Base-by-base conservation (phyloP, 2,113 vertebrate genomes). In the Manacus vitellinus region DNA sequence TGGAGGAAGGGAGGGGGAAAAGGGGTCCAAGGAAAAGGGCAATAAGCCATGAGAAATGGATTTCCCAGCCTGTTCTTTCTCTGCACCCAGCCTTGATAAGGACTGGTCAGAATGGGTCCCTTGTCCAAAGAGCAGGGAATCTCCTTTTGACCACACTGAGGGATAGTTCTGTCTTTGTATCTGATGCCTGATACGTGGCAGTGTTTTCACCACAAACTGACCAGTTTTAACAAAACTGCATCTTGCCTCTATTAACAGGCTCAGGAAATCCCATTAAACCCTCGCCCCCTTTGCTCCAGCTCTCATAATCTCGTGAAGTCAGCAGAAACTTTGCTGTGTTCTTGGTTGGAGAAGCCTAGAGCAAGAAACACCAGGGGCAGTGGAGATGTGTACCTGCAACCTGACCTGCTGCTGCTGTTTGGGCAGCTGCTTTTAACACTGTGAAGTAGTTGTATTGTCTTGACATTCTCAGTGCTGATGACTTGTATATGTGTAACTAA, bases 101-200 rank as follows among this genome's bases (percentile, higher is more conserved):
- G 35, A 8, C 20, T 67, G 28, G 7, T 19, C 39, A 46, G 54
- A 59, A 24, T 21, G 35, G 14, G 4, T 44, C 11, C 24, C 31
- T 56, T 21, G 10, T 66, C 20, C 12, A 10, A 24, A 55, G 46
- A 76, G 14, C 7, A 0, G 4, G 14, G 35, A 49, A 39, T 65
- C 8, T 15, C 19, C 8, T 58, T 66, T 37, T 55, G 43, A 20
- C 51, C 73, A 0, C 37, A 5, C 1, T 22, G 54, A 35, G 46
- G 16, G 56, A 21, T 33, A 23, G 12, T 19, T 66, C 15, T 5
- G 23, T 58, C 10, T n/a, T 37, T 37, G 35, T 30, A 67, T 1
- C 0, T 2, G 17, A 85, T 52, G 23, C 14, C 10, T 76, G 23
- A 20, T 46, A 22, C 0, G 1, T 24, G 63, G 46, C 35, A 56